phyloP scores from a whole-genome alignment of 2,797 vertebrate genomes.

The Hydrocynus forskahlii region DNA sequence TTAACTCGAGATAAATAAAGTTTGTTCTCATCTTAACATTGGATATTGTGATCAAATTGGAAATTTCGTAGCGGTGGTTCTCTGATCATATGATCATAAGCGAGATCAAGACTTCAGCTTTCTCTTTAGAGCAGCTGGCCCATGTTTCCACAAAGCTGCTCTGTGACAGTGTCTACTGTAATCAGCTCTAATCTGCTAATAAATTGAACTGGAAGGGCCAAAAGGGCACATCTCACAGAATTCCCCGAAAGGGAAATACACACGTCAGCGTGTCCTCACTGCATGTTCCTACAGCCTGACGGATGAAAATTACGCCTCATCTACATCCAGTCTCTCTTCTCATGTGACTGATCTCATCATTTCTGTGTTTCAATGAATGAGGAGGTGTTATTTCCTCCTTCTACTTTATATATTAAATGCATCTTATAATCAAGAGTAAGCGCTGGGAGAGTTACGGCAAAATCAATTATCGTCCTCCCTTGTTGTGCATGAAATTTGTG shows the following conservation, averaged over 20 bases:
- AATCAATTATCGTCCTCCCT: slow-evolving; percentile 13
- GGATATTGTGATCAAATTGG: too few relatives aligned
- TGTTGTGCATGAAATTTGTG: background rate
- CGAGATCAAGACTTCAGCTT: background rate
- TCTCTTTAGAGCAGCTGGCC: background rate
- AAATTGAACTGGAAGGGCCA: background rate
- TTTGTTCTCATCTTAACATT: too few relatives aligned
- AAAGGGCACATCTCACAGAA: background rate
- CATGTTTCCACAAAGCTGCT: background rate
- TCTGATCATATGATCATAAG: too few relatives aligned
- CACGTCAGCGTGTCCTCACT: background rate
- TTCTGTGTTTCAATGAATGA: background rate
- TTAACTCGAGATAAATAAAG: too few relatives aligned
- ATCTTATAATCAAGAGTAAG: slow-evolving; percentile 1
- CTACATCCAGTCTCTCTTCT: background rate
- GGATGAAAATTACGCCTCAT: background rate
- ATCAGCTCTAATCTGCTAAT: background rate
- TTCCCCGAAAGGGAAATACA: background rate
- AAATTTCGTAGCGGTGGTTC: too few relatives aligned
- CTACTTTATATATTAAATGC: background rate
- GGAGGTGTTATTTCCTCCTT: background rate
- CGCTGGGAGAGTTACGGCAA: background rate
- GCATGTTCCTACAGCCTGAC: background rate
- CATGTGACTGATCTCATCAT: background rate
- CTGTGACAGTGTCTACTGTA: background rate